A percentile compares a stretch with the other conserved stretches of the same genome.
These are phyloP conservation scores for Petromus typicus DNA, from an alignment of 2,113 vertebrate genomes.

Conservation along the genomic window DNA sequence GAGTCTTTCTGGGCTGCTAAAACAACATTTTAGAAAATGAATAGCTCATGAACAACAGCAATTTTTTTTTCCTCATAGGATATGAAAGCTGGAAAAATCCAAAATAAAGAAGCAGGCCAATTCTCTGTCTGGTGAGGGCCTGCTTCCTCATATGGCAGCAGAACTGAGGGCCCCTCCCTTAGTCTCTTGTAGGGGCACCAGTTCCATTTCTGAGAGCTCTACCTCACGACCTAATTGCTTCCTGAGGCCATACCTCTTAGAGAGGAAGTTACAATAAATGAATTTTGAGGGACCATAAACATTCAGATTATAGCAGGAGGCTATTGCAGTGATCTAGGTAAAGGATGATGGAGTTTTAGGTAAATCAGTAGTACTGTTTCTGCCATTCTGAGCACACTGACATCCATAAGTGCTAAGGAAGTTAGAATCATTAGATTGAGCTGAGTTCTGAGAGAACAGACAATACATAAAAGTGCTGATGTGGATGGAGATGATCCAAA, in stretches of 20 bases:
- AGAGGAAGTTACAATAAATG: background rate
- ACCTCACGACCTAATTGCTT: background rate
- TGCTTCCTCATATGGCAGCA: background rate
- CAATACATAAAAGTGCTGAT: background rate
- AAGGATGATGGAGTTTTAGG: background rate
- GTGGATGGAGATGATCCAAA: background rate
- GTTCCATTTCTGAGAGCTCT: background rate
- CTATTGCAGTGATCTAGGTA: background rate
- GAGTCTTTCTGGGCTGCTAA: background rate
- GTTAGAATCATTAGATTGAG: background rate
- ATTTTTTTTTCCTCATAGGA: background rate
- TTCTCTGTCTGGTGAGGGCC: background rate
- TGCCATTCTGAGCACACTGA: conserved; percentile 42
- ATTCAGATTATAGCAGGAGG: background rate
- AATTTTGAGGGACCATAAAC: background rate
- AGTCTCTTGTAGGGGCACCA: background rate
- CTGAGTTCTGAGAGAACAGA: conserved; percentile 5
- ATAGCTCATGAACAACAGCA: background rate
- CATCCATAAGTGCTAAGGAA: background rate
- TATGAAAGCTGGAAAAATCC: background rate
- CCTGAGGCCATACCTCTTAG: background rate
- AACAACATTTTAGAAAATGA: background rate
- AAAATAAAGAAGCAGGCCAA: background rate
- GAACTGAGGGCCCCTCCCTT: background rate
- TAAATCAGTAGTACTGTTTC: background rate